Base-by-base conservation (phyloP, 1,140 invertebrate genomes). In the Hestina assimilis region DNA sequence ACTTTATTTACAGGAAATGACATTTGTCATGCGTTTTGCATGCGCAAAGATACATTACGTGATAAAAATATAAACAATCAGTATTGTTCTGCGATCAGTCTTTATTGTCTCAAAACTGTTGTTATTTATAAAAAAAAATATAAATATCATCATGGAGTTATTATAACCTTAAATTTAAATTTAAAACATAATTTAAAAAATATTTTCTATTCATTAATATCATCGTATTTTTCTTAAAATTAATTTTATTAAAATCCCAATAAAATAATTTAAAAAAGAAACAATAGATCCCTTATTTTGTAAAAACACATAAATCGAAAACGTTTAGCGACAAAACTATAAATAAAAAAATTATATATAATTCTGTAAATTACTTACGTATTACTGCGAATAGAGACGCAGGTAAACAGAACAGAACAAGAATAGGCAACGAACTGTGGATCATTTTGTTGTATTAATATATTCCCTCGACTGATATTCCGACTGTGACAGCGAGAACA, bases 361-460 rank as follows among this genome's bases (percentile, higher is more conserved):
- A 19, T 41, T 51, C 19, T 6, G 19, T 17, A 52, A 42, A 42
- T 15, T 15, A 57, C 54, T 57, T 31, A 57, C 54, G 54, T 48
- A 57, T 48, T 57, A 42, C 35, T 12, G 38, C 38, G 15, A 57
- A 48, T n/a, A 42, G 24, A 0, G 23, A 24, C 21, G 35, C 43
- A 4, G 8, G 23, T 15, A 57, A 17, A 42, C 35, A 48, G 33
- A 57, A 23, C 23, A 57, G 9, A 21, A 54, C 41, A 1, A 57
- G 11, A 31, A 26, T 15, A 2, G 23, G 23, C 21, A 56, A 9
- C 7, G 54, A 48, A 57, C 45, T 42, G 19, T 48, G 19, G 29
- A 48, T 26, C 54, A 57, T 57, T 57, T 57, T 57, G 45, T 42
- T 20, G 35, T 51, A 11, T 40, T 8, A 11, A 42, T 9, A 35